Base-by-base conservation (phyloP, 2,113 vertebrate species). In the Mastomys coucha region DNA sequence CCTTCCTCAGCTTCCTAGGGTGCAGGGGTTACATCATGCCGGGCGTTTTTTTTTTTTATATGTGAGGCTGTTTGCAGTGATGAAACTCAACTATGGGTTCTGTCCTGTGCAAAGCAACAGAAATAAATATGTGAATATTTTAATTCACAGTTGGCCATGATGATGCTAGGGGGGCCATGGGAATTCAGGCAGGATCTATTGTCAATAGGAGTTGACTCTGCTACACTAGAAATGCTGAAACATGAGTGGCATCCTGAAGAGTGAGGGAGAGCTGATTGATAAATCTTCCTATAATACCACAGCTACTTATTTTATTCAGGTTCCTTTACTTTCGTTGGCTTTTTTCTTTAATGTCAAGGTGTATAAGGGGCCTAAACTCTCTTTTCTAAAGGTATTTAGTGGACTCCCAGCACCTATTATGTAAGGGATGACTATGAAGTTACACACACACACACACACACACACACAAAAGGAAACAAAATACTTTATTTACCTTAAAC, bases 131-230 rank as follows among this genome's bases (percentile, higher is more conserved):
- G 14, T 24, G 28, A 58, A 88, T 13, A 36, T 6, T n/a, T 4
- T 36, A 20, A 39, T 33, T 12, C 1, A 17, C 31, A 5, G 2
- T 39, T 82, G 5, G 8, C 17, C 7, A 24, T 19, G 31, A 24
- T 31, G n/a, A 1, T 53, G 0, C 10, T 13, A 20, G 69, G 3
- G n/a, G 17, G 26, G n/a, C 24, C 2, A 0, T 17, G 13, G 67
- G 69, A 16, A 13, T 0, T 84, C 20, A 33, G 81, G 75, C 45
- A 45, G 56, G 19, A 28, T 22, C 0, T 3, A 17, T n/a, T n/a
- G 13, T 26, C 4, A 28, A 51, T 13, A 11, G 19, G 36, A 19
- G 33, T 49, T 76, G 26, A 33, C 75, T 49, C 51, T 51, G 36
- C 1, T 8, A n/a, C 14, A 17, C 39, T 81, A 24, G 49, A 88